A percentile compares a stretch with the other conserved stretches of the same genome.
Conservation (phyloP, 2,888 invertebrate genomes). For the Ornithoptera priamus region DNA sequence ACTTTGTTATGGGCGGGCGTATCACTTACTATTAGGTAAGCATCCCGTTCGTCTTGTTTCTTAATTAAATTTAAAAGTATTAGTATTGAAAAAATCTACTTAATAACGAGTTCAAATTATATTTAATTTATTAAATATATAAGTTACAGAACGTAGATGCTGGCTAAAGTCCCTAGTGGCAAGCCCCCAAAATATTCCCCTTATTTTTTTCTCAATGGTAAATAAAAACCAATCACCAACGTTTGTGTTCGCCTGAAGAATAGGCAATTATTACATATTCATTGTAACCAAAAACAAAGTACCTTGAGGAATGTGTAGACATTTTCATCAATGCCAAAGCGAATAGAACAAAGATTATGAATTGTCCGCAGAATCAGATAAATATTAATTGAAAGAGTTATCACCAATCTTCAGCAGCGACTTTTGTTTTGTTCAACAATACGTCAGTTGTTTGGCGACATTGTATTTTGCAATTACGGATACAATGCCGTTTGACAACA, state of each 20-base stretch:
- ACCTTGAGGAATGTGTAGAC: conserved; percentile 6
- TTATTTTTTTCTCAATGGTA: not conserved
- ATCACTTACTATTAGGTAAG: no score
- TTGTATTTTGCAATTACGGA: conserved; percentile 33
- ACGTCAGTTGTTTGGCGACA: conserved; percentile 34
- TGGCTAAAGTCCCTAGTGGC: not conserved
- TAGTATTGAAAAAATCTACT: not conserved
- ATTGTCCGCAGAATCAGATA: conserved; percentile 45
- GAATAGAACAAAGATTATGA: conserved; percentile 27
- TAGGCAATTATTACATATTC: not conserved
- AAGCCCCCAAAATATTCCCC: not conserved
- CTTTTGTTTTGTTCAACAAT: conserved; percentile 58
- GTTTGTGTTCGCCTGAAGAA: not conserved
- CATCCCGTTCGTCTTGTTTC: no score
- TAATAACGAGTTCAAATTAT: not conserved
- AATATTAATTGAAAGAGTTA: conserved; percentile 48
- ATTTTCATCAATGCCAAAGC: conserved; percentile 27
- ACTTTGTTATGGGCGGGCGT: no score
- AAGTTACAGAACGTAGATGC: not conserved
- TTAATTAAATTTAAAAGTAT: no score
- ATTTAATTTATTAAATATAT: not conserved
- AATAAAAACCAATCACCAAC: conserved; percentile 2
- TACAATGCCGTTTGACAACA: conserved; percentile 45
- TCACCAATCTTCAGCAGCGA: conserved; percentile 50
- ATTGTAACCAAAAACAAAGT: not conserved